Evolutionary conservation across 2,113 vertebrate species (phyloP).

Genomic region (Oncorhynchus masou): DNA sequence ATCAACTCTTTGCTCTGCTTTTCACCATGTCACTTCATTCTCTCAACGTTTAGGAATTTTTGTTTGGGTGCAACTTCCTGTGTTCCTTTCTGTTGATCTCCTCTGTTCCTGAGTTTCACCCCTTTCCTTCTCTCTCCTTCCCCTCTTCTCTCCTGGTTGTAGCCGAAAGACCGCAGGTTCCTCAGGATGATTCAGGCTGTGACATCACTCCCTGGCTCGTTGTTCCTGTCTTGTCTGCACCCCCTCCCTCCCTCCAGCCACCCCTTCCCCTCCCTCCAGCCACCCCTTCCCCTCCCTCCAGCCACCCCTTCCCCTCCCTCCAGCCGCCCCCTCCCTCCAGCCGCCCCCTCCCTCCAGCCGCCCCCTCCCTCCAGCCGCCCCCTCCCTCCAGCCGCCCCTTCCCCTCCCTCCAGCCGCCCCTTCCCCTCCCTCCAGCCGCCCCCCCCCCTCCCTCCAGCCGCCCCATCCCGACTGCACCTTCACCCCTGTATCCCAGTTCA

Average conservation of each 20-base stretch:
- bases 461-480: neutral
- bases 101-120: constrained; percentile 20
- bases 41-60: neutral
- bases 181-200: constrained; percentile 68
- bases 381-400: too few relatives aligned
- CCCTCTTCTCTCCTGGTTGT: constrained; percentile 18
- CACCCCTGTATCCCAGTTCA: neutral
- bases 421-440: neutral
- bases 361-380: constrained; percentile 22
- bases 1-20: too few relatives aligned
- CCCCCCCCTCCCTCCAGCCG: too few relatives aligned
- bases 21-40: neutral
- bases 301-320: neutral
- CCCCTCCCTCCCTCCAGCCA: constrained; percentile 32
- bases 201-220: constrained; percentile 56
- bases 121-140: neutral
- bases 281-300: neutral
- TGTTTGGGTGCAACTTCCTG: too few relatives aligned
- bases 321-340: neutral
- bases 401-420: too few relatives aligned
- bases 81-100: neutral
- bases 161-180: constrained; percentile 72
- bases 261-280: neutral
- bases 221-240: constrained; percentile 30
- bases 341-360: rapidly evolving